Conservation (phyloP, 2,888 invertebrate genomes). For the Pecten maximus region DNA sequence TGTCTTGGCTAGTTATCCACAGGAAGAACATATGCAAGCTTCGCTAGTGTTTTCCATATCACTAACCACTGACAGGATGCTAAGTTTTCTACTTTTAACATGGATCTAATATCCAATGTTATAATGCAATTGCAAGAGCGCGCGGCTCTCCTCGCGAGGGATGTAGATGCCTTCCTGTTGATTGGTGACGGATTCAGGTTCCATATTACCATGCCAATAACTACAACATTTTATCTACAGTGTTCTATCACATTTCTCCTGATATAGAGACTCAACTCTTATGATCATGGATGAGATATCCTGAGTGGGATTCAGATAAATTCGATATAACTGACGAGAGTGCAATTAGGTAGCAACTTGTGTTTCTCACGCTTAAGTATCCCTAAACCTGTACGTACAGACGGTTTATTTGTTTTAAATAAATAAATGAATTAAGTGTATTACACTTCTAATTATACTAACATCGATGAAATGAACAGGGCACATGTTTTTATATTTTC, state of each 20-base stretch:
- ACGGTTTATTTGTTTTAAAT: too few relatives aligned
- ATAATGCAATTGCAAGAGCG: not conserved
- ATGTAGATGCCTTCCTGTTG: not conserved
- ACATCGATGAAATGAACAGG: too few relatives aligned
- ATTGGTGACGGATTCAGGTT: not conserved
- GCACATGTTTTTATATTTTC: too few relatives aligned
- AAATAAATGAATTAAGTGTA: too few relatives aligned
- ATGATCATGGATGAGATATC: not conserved
- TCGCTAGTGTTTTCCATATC: not conserved
- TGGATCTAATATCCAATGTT: not conserved
- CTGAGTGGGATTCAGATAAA: not conserved
- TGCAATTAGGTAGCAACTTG: not conserved
- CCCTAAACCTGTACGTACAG: too few relatives aligned
- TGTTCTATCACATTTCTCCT: not conserved
- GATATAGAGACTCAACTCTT: not conserved
- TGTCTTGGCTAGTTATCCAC: not conserved
- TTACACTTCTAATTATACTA: too few relatives aligned
- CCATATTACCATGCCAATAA: constrained; percentile 17
- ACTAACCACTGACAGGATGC: not conserved
- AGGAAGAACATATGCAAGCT: not conserved
- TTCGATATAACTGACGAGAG: not conserved
- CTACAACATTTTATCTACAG: not conserved
- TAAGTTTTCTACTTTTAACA: not conserved
- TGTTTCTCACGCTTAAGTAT: too few relatives aligned
- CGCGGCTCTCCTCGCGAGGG: not conserved